phyloP scores from a whole-genome alignment of 1,140 invertebrate species.

The Lamellibrachia luymesi region DNA sequence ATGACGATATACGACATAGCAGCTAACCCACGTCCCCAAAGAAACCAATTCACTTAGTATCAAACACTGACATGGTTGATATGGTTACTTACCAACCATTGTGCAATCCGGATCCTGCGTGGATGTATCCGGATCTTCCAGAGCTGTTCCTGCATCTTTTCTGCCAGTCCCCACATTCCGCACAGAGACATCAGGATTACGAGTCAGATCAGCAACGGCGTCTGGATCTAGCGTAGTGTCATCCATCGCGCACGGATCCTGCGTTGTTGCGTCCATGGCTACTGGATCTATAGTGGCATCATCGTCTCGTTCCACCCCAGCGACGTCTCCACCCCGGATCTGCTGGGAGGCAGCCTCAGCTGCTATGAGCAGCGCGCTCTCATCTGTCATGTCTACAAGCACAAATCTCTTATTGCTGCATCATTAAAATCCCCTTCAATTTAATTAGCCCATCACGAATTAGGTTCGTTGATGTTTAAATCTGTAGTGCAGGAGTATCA shows the following conservation, averaged over 20 bases:
- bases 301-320: not conserved
- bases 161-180: not conserved
- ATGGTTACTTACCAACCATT: not conserved
- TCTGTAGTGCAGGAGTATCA: too few relatives aligned
- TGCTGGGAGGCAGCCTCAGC: constrained; percentile 3
- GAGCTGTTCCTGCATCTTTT: not conserved
- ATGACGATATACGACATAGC: too few relatives aligned
- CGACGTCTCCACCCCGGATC: not conserved
- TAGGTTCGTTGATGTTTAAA: too few relatives aligned
- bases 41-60: too few relatives aligned
- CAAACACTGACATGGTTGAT: too few relatives aligned
- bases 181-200: not conserved
- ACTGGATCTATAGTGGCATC: not conserved
- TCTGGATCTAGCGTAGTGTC: not conserved
- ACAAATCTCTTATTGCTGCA: not conserved
- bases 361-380: not conserved
- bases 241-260: not conserved
- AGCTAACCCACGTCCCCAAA: too few relatives aligned
- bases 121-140: not conserved
- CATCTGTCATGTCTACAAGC: constrained; percentile 12
- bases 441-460: too few relatives aligned
- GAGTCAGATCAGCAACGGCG: not conserved
- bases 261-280: not conserved
- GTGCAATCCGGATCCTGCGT: not conserved
- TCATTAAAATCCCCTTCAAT: too few relatives aligned